These are phyloP conservation scores for Hypercompe scribonia DNA, from an alignment of 2,888 invertebrate species.

Conservation along the genomic window DNA sequence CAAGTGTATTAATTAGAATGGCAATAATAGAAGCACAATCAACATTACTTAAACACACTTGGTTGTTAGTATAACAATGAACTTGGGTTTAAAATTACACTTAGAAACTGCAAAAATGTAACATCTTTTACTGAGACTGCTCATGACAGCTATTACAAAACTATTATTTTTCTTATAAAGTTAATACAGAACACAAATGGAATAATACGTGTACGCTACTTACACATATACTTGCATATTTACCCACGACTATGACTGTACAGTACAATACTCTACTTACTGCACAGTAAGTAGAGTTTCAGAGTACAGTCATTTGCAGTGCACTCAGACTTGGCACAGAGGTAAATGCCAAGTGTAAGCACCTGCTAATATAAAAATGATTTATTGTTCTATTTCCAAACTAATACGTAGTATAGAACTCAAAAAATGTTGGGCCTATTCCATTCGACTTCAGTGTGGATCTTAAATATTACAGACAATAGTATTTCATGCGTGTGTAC, in stretches of 20 bases:
- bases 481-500: background rate
- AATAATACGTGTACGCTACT: background rate
- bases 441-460: background rate
- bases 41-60: slow-evolving; percentile 28
- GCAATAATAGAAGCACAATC: slow-evolving; percentile 46
- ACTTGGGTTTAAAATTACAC: background rate
- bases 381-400: background rate
- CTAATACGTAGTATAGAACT: background rate
- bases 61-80: slow-evolving; percentile 18
- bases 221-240: background rate
- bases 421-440: background rate
- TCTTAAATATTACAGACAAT: background rate
- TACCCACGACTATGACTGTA: too few species aligned
- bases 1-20: slow-evolving; percentile 43
- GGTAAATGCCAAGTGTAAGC: background rate
- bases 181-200: background rate
- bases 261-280: too few species aligned
- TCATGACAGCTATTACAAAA: background rate
- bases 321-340: background rate
- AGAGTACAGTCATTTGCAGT: background rate
- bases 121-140: background rate
- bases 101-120: background rate
- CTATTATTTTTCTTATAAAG: background rate
- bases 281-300: background rate
- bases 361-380: background rate